Evolutionary conservation across 2,113 vertebrate genomes (phyloP), one percentile per base, ranked within the genome.

Genomic region (Carlito syrichta): DNA sequence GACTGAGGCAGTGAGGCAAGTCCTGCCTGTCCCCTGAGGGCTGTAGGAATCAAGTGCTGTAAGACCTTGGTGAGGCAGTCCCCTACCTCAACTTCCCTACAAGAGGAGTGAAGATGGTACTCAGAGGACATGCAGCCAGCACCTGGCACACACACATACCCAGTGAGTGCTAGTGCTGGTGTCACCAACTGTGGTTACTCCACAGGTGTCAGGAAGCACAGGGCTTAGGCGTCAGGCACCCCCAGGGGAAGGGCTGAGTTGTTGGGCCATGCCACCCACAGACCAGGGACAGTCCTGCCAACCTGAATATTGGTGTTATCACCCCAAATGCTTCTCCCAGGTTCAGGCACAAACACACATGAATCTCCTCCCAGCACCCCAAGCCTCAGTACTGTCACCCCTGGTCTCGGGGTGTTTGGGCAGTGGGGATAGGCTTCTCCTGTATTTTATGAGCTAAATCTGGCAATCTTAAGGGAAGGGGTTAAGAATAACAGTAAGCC

Each of bases 401-500:
- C 58, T 16, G 9, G 12, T 50, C 35, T 68, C 60, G 32, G 69
- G 60, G 9, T 84, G 12, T 84, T 63, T 84, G 82, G 27, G 43
- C 17, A 84, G 60, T 84, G 30, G 23, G 85, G 20, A 30, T 71
- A 62, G n/a, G 74, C 60, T 10, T 56, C 58, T 48, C 48, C 68
- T 83, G 23, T 84, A 85, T 84, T 85, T 84, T 84, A 13, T 23
- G 22, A 17, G 60, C 50, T 25, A 85, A 48, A 77, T 60, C 9
- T 85, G 87, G 60, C 79, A 85, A 14, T 30, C 19, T 0, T 79
- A 87, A 62, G 83, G 32, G 38, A 87, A 87, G 73, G 83, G 32
- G 38, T 86, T 93, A 77, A 93, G 60, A 91, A 58, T 20, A 82
- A 71, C 38, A 68, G 45, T 38, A n/a, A n/a, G n/a, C n/a, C n/a